Evolutionary conservation across 2,797 vertebrate species (phyloP), one percentile per base, ranked within the genome.

Genomic region (Rhinophrynus dorsalis): DNA sequence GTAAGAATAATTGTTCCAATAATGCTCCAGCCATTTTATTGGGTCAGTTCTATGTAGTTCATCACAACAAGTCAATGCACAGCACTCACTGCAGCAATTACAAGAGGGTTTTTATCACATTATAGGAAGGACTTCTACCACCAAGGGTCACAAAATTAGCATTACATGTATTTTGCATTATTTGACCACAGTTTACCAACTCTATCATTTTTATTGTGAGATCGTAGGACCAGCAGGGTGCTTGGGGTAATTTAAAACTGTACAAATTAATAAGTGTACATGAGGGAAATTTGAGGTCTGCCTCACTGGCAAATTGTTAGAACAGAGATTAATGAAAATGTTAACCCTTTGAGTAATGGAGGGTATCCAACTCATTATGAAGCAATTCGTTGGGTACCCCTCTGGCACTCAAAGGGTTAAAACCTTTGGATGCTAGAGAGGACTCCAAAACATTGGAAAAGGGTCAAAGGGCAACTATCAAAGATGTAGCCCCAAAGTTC

Each of bases 321-420:
- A 45, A 26, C 48, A 30, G 18, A 20, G 23, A 24, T 45, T 69
- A 69, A 69, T 61, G 35, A 69, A 48, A 59, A 67, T 33, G 56
- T 67, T 40, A n/a, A n/a, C n/a, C n/a, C n/a, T n/a, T n/a, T n/a
- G n/a, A n/a, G n/a, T n/a, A n/a, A n/a, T n/a, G n/a, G n/a, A n/a
- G n/a, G n/a, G n/a, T n/a, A n/a, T n/a, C n/a, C n/a, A n/a, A n/a
- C n/a, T n/a, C n/a, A n/a, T n/a, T n/a, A n/a, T n/a, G n/a, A n/a
- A n/a, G n/a, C n/a, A n/a, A n/a, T n/a, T n/a, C n/a, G n/a, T n/a
- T n/a, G n/a, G n/a, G n/a, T n/a, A n/a, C n/a, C n/a, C n/a, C n/a
- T n/a, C n/a, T n/a, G n/a, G n/a, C n/a, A n/a, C n/a, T n/a, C n/a
- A n/a, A n/a, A n/a, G n/a, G n/a, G n/a, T n/a, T n/a, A n/a, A n/a